Percentiles rank a stretch among this genome's conserved stretches.
Evolutionary conservation across 1,140 invertebrate species (phyloP).

Genomic region (Helicorthomorpha holstii): DNA sequence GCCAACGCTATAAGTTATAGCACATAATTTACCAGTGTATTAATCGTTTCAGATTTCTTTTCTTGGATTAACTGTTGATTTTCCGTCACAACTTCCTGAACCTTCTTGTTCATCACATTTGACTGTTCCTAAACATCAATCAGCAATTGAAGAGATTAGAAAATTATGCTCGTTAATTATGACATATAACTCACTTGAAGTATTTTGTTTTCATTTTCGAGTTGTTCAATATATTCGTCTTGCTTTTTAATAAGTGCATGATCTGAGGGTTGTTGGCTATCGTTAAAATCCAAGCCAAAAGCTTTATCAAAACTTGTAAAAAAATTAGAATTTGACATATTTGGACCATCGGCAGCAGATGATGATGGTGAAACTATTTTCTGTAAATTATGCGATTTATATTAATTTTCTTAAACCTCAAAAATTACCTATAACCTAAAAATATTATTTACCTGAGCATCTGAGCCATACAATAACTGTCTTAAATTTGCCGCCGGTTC

Average conservation of each 20-base stretch:
- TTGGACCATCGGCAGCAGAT: too few species aligned
- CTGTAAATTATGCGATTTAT: too few species aligned
- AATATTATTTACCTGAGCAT: background rate
- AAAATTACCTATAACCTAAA: too few species aligned
- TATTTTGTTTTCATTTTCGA: conserved; percentile 50
- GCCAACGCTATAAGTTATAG: background rate
- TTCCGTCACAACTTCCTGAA: conserved; percentile 59
- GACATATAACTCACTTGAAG: background rate
- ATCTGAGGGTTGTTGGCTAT: conserved; percentile 23
- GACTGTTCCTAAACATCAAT: background rate
- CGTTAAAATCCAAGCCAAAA: too few species aligned
- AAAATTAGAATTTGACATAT: too few species aligned
- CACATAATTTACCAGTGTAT: conserved; percentile 15
- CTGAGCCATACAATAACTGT: background rate
- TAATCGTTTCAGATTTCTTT: conserved; percentile 42
- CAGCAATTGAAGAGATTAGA: background rate
- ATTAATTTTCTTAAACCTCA: too few species aligned
- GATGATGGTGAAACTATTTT: too few species aligned
- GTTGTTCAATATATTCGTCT: conserved; percentile 63
- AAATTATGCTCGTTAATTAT: background rate
- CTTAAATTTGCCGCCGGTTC: background rate
- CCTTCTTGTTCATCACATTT: conserved; percentile 48
- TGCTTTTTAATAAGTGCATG: conserved; percentile 33
- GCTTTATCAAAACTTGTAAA: too few species aligned
- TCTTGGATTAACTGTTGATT: conserved; percentile 58